Evolutionary conservation across 2,797 vertebrate species (phyloP).

Genomic region (Morus bassanus): DNA sequence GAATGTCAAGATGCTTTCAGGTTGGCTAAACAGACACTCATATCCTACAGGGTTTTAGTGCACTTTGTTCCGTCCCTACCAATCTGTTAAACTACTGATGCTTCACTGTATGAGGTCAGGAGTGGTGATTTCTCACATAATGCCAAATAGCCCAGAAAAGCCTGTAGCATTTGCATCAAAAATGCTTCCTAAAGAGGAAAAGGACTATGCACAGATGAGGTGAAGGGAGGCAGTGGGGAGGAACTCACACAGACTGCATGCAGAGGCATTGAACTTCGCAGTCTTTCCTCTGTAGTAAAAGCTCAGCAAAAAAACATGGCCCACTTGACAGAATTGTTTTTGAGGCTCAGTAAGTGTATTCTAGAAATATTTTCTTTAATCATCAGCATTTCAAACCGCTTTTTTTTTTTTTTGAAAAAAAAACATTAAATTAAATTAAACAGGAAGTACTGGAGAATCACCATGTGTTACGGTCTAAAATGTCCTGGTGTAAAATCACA

Average conservation of each 20-base stretch:
- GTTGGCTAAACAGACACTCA: constrained; percentile 42
- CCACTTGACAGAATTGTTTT: neutral
- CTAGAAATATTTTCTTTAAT: neutral
- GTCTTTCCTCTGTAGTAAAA: neutral
- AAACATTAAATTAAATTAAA: neutral
- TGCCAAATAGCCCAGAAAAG: constrained; percentile 57
- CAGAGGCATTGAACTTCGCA: neutral
- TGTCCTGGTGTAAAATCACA: neutral
- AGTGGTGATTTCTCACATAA: constrained; percentile 57
- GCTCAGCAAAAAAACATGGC: neutral
- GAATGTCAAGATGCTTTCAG: constrained; percentile 57
- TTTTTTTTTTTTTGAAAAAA: neutral
- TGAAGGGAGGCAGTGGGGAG: neutral
- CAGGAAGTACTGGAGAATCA: neutral
- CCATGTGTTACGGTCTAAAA: rapidly evolving
- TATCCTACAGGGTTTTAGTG: constrained; percentile 41
- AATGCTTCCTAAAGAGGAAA: constrained; percentile 28
- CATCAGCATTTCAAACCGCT: neutral
- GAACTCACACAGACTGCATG: neutral
- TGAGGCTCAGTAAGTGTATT: neutral
- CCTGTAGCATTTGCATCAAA: constrained; percentile 48
- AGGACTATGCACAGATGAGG: neutral
- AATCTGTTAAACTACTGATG: constrained; percentile 63
- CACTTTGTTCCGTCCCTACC: constrained; percentile 48
- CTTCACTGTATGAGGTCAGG: constrained; percentile 53